Percentiles rank a stretch among this genome's conserved stretches.
Conservation (phyloP, 2,113 vertebrate species). For the Pimephales promelas region DNA sequence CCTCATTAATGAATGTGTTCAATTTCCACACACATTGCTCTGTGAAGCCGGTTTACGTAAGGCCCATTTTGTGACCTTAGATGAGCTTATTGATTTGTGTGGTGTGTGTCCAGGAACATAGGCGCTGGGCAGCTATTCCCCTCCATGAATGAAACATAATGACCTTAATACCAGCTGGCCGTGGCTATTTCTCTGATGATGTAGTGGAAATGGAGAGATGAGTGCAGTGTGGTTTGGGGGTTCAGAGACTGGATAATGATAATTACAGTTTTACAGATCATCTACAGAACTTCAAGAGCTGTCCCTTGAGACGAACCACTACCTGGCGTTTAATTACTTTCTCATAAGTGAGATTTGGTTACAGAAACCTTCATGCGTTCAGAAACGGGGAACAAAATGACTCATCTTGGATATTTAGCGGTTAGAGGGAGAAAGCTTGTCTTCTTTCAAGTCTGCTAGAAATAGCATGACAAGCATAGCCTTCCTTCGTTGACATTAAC, state of each 20-base stretch:
- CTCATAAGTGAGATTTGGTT: slow-evolving; percentile 11
- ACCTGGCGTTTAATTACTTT: slow-evolving; percentile 16
- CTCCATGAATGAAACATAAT: slow-evolving; percentile 62
- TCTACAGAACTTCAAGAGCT: neutral
- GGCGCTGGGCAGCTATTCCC: slow-evolving; percentile 32
- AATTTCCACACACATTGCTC: slow-evolving; percentile 37
- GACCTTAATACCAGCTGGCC: slow-evolving; percentile 41
- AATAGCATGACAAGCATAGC: neutral
- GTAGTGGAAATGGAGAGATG: slow-evolving; percentile 9
- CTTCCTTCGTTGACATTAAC: neutral
- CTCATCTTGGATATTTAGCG: neutral
- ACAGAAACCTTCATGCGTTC: neutral
- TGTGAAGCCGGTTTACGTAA: slow-evolving; percentile 36
- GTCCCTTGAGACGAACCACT: neutral
- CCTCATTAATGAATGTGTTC: slow-evolving; percentile 36
- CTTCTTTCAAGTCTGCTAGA: neutral
- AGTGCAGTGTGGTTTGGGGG: slow-evolving; percentile 31
- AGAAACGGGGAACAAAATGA: neutral
- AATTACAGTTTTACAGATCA: slow-evolving; percentile 7
- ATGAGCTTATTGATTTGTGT: slow-evolving; percentile 14
- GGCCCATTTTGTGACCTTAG: slow-evolving; percentile 54
- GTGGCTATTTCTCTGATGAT: slow-evolving; percentile 57
- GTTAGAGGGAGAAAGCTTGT: neutral
- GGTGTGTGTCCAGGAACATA: neutral
- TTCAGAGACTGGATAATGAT: slow-evolving; percentile 23